A percentile compares a stretch with the other conserved stretches of the same genome.
These are phyloP conservation scores for Argyresthia goedartella DNA, from an alignment of 2,888 invertebrate genomes.

Conservation along the genomic window DNA sequence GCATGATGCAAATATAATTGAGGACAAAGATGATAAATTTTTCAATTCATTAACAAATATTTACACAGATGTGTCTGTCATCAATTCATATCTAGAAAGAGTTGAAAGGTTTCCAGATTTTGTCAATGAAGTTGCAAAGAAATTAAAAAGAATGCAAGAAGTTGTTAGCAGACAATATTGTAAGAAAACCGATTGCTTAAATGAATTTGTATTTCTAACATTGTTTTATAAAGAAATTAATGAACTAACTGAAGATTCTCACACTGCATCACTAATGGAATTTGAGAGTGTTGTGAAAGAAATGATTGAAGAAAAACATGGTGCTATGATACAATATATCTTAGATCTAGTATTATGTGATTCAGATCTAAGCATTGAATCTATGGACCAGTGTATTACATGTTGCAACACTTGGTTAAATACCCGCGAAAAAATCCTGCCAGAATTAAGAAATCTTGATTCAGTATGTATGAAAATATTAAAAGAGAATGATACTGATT, in stretches of 20 bases:
- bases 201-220: constrained; percentile 32
- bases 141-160: constrained; percentile 27
- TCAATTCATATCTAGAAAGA: constrained; percentile 28
- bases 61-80: constrained; percentile 32
- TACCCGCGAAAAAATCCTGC: too few species aligned
- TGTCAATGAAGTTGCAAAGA: constrained; percentile 24
- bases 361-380: constrained; percentile 14
- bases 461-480: not conserved
- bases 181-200: constrained; percentile 31
- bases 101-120: constrained; percentile 25
- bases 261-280: not conserved
- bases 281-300: constrained; percentile 12
- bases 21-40: constrained; percentile 16
- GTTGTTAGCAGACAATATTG: constrained; percentile 38
- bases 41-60: constrained; percentile 21
- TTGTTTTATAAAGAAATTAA: not conserved
- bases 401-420: constrained; percentile 17
- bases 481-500: not conserved
- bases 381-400: constrained; percentile 24
- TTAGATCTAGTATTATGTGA: constrained; percentile 30
- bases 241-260: not conserved
- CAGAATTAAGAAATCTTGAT: too few species aligned
- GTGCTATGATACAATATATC: constrained; percentile 30
- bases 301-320: constrained; percentile 22
- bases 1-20: not conserved